Evolutionary conservation across 2,888 invertebrate genomes (phyloP), one percentile per base, ranked within the genome.

Genomic region (Colostygia pectinataria): DNA sequence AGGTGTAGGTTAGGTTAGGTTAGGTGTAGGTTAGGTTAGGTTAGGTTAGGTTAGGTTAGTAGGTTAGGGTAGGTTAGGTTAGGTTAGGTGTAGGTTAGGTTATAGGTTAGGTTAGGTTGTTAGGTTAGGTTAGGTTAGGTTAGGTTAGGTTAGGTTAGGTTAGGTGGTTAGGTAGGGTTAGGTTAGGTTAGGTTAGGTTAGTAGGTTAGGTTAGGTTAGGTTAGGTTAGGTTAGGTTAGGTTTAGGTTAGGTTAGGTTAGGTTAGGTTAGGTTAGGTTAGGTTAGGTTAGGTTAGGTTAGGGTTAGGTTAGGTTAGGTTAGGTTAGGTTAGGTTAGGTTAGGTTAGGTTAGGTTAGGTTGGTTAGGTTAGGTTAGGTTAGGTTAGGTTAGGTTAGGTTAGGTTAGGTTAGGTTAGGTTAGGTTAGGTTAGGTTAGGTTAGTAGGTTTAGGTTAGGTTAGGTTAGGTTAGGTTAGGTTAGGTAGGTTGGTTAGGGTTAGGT

Each of bases 271-370:
- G 46, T 52, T 52, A 52, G 52, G 52, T 52, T 46, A 46, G 46
- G 54, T 56, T 41, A 48, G 36, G 49, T 41, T 49, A 42, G 52
- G n/a, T 42, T 52, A 42, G 51, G 52, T 52, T 52, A 52, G n/a
- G n/a, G n/a, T n/a, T n/a, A n/a, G n/a, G 52, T 46, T 52, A 47
- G 52, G 52, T 52, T 52, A 52, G 52, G 52, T 52, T 52, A 52
- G 52, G 52, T 52, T 52, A 42, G 46, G 52, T 52, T 52, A 52
- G 52, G 52, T 52, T 52, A 52, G 52, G 52, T 52, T 52, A 52
- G 52, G 52, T 52, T 52, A 52, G 42, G 49, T 42, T 50, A 43
- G 39, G 50, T 50, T 50, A 50, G 50, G 50, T 51, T 51, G 51
- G 52, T 52, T 52, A 51, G 51, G 51, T 50, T 46, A 51, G 51